Percentiles rank a stretch among this genome's conserved stretches.
phyloP scores from a whole-genome alignment of 2,113 vertebrate genomes.

The Lethenteron camtschaticum region DNA sequence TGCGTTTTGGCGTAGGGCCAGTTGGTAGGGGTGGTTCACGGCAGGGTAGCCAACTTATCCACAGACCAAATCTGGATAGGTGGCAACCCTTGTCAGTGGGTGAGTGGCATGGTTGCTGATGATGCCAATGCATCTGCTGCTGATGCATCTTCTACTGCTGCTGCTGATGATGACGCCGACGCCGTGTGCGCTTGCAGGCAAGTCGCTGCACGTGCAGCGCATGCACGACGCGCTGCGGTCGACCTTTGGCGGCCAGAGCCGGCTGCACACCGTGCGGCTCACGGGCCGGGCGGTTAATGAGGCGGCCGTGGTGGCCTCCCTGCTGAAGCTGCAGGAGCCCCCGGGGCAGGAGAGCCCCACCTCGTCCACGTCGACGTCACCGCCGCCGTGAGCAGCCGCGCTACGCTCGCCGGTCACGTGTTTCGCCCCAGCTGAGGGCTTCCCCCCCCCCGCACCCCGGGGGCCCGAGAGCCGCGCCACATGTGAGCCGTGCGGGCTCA shows the following conservation, averaged over 20 bases:
- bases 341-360: constrained; percentile 19
- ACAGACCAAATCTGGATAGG: too few species aligned
- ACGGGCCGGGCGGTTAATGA: constrained; percentile 50
- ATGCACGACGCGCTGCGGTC: constrained; percentile 28
- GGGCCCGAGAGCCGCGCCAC: background rate
- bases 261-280: constrained; percentile 35
- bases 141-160: constrained; percentile 11
- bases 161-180: background rate
- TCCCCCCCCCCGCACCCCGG: too few species aligned
- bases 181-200: constrained; percentile 28
- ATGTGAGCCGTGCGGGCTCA: background rate
- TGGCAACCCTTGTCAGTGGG: background rate
- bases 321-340: constrained; percentile 28
- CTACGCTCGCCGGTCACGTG: background rate
- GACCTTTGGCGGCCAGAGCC: constrained; percentile 11
- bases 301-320: constrained; percentile 29
- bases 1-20: constrained; percentile 13
- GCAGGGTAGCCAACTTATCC: background rate
- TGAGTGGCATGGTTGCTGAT: background rate
- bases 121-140: constrained; percentile 12
- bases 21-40: background rate
- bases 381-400: constrained; percentile 42
- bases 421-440: too few species aligned
- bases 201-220: constrained; percentile 63
- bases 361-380: constrained; percentile 76